A percentile compares a stretch with the other conserved stretches of the same genome.
Conservation (phyloP, 2,113 vertebrate genomes). For the Triplophysa rosa region DNA sequence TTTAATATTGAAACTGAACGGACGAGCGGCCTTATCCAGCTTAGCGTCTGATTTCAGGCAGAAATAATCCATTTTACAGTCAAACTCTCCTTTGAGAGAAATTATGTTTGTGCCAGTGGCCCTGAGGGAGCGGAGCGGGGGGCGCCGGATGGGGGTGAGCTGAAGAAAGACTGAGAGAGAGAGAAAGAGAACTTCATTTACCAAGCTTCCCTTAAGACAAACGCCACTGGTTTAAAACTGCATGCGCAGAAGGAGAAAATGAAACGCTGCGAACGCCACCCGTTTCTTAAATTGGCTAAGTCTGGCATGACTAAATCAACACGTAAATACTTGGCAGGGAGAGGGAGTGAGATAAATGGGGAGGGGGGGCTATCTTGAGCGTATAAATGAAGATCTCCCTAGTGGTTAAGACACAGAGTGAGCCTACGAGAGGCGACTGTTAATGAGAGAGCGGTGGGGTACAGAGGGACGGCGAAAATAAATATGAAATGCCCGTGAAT, state of each 20-base stretch:
- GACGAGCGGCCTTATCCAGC: slow-evolving; percentile 66
- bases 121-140: slow-evolving; percentile 46
- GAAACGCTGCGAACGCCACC: slow-evolving; percentile 62
- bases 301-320: slow-evolving; percentile 77
- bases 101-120: slow-evolving; percentile 60
- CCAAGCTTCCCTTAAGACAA: slow-evolving; percentile 46
- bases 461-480: slow-evolving; percentile 32
- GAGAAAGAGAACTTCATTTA: slow-evolving; percentile 54
- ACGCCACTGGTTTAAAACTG: slow-evolving; percentile 39
- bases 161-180: slow-evolving; percentile 35
- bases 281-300: slow-evolving; percentile 74
- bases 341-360: slow-evolving; percentile 62
- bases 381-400: slow-evolving; percentile 68
- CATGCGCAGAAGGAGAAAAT: slow-evolving; percentile 34
- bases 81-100: slow-evolving; percentile 68
- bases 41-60: slow-evolving; percentile 67
- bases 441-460: slow-evolving; percentile 49
- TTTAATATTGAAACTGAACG: slow-evolving; percentile 47
- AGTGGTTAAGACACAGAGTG: slow-evolving; percentile 50
- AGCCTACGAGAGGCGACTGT: slow-evolving; percentile 49
- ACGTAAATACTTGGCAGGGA: slow-evolving; percentile 68
- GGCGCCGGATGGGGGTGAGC: not conserved
- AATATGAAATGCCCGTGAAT: slow-evolving; percentile 47
- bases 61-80: slow-evolving; percentile 74
- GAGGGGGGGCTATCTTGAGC: slow-evolving; percentile 55